Evolutionary conservation across 2,888 invertebrate species (phyloP).

Genomic region (Marronus borbonicus): DNA sequence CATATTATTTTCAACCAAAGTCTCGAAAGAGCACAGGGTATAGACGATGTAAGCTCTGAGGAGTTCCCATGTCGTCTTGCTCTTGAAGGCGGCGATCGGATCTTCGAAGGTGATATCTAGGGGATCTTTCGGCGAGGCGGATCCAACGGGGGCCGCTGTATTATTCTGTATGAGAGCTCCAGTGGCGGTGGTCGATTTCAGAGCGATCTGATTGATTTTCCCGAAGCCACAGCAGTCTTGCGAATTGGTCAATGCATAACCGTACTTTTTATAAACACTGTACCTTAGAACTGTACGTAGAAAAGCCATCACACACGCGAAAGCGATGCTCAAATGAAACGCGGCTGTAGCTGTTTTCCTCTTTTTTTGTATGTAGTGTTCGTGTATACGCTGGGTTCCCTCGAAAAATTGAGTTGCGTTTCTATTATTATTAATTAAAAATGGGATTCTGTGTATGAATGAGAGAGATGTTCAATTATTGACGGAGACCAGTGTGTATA

Average conservation of each 20-base stretch:
- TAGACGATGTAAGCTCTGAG: constrained; percentile 93
- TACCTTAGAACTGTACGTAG: constrained; percentile 69
- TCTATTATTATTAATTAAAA: constrained; percentile 11
- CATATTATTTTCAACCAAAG: constrained; percentile 92
- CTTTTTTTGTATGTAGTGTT: background rate
- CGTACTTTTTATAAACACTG: constrained; percentile 69
- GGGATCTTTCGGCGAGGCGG: constrained; percentile 73
- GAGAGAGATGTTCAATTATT: constrained; percentile 12
- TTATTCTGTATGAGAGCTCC: constrained; percentile 49
- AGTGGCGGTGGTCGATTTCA: constrained; percentile 61
- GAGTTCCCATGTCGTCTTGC: constrained; percentile 95
- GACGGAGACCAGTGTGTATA: constrained; percentile 21
- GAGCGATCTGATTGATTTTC: constrained; percentile 62
- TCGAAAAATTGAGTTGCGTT: constrained; percentile 16
- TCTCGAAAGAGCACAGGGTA: constrained; percentile 89
- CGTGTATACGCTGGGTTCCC: background rate
- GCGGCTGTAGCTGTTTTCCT: constrained; percentile 38
- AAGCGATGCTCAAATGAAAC: constrained; percentile 22
- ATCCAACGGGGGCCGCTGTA: constrained; percentile 54
- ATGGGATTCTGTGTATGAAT: background rate
- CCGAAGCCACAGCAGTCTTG: constrained; percentile 58
- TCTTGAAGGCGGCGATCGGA: constrained; percentile 93
- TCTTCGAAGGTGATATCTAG: constrained; percentile 91
- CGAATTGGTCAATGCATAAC: constrained; percentile 63
- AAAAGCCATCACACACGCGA: constrained; percentile 69